Conservation (phyloP, 2,113 vertebrate genomes). For the Sander vitreus region DNA sequence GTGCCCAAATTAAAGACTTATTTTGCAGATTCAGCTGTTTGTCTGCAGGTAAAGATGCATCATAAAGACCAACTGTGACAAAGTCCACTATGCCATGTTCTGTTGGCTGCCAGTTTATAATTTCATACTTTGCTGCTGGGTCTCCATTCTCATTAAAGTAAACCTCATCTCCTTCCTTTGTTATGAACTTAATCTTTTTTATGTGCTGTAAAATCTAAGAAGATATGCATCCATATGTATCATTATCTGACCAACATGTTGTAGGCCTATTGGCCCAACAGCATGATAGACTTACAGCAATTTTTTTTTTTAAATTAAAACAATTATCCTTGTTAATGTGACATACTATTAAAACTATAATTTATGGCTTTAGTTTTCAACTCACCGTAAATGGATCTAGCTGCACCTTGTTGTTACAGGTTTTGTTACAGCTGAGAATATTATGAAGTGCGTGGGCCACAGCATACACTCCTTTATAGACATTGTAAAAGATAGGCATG, state of each 20-base stretch:
- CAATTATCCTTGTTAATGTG: background rate
- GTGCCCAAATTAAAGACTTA: constrained; percentile 69
- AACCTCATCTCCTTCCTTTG: constrained; percentile 80
- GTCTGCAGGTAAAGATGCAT: constrained; percentile 68
- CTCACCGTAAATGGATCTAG: too few species aligned
- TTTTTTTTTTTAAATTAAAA: background rate
- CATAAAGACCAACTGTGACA: constrained; percentile 79
- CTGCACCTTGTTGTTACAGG: too few species aligned
- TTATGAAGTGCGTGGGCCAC: too few species aligned
- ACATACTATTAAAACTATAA: too few species aligned
- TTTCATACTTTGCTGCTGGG: constrained; percentile 80
- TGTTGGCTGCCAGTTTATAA: constrained; percentile 81
- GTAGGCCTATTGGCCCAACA: background rate
- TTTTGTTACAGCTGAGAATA: constrained; percentile 55
- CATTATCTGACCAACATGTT: background rate
- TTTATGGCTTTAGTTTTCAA: background rate
- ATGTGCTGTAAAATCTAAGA: constrained; percentile 75
- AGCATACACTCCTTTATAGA: too few species aligned
- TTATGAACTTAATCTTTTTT: constrained; percentile 70
- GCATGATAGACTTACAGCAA: background rate
- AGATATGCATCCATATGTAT: background rate
- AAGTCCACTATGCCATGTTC: constrained; percentile 63
- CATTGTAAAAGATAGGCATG: too few species aligned
- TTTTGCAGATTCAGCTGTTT: constrained; percentile 68
- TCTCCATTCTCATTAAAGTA: constrained; percentile 81